Evolutionary conservation across 2,113 vertebrate genomes (phyloP).

Genomic region (Ptilonorhynchus violaceus): DNA sequence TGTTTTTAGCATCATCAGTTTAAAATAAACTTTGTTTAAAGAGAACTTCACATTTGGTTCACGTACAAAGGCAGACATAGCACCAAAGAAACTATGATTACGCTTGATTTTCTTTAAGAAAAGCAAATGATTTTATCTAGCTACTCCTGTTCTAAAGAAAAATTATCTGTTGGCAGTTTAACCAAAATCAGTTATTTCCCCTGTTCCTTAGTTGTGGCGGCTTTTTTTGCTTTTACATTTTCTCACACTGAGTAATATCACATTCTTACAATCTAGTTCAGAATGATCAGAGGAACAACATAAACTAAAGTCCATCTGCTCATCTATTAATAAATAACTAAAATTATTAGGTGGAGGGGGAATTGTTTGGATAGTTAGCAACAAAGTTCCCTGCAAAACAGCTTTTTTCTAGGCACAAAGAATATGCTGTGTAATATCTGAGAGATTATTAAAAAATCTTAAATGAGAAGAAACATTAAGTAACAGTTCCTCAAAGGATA

Average conservation of each 20-base stretch:
- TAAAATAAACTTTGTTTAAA: background rate
- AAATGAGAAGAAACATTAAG: background rate
- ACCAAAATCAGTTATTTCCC: background rate
- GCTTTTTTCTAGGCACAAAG: background rate
- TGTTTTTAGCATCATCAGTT: background rate
- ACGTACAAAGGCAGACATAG: background rate
- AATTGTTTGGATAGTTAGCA: background rate
- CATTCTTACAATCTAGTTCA: background rate
- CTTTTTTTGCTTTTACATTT: background rate
- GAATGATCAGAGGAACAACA: background rate
- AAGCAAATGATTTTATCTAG: background rate
- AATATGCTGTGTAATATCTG: background rate
- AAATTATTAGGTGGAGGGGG: background rate
- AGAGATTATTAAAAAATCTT: background rate
- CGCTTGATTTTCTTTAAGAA: background rate
- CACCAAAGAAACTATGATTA: background rate
- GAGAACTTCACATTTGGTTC: background rate
- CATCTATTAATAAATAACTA: background rate
- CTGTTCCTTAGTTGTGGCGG: background rate
- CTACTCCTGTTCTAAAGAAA: background rate
- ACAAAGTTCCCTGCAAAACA: background rate
- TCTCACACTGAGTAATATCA: background rate
- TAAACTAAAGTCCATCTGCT: conserved; percentile 13
- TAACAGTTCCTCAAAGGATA: background rate
- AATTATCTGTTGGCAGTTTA: background rate